phyloP scores from a whole-genome alignment of 2,888 invertebrate species.

The Calameuta idolon region DNA sequence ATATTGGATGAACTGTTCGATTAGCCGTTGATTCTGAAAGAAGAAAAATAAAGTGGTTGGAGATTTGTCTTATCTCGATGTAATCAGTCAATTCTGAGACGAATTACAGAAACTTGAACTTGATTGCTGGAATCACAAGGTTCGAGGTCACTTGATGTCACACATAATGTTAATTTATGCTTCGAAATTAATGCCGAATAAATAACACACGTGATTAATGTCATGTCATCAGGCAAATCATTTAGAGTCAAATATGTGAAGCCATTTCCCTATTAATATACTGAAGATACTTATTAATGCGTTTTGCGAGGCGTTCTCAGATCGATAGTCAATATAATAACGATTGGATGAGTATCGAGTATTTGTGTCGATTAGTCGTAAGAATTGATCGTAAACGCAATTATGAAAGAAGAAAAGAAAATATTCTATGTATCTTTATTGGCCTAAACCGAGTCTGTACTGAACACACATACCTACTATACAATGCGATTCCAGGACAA shows the following conservation, averaged over 20 bases:
- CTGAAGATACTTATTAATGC: neutral
- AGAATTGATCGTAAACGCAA: constrained; percentile 9
- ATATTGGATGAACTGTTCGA: neutral
- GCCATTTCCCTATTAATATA: neutral
- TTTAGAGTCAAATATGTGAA: neutral
- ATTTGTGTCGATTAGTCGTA: neutral
- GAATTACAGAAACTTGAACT: neutral
- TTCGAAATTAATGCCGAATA: neutral
- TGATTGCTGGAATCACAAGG: neutral
- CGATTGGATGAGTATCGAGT: neutral
- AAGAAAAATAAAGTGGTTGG: neutral
- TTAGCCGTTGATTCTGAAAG: neutral
- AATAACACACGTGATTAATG: neutral
- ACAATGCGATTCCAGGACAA: constrained; percentile 26
- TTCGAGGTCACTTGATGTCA: neutral
- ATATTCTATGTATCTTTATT: constrained; percentile 35
- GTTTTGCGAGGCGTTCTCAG: neutral
- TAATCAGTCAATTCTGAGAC: neutral
- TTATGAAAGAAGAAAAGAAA: neutral
- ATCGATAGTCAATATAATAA: neutral
- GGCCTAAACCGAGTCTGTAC: constrained; percentile 46
- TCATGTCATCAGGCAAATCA: neutral
- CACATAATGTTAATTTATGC: neutral
- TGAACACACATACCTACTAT: constrained; percentile 27
- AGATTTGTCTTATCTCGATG: neutral